Base-by-base conservation (phyloP, 2,888 invertebrate genomes). In the Argyresthia goedartella region DNA sequence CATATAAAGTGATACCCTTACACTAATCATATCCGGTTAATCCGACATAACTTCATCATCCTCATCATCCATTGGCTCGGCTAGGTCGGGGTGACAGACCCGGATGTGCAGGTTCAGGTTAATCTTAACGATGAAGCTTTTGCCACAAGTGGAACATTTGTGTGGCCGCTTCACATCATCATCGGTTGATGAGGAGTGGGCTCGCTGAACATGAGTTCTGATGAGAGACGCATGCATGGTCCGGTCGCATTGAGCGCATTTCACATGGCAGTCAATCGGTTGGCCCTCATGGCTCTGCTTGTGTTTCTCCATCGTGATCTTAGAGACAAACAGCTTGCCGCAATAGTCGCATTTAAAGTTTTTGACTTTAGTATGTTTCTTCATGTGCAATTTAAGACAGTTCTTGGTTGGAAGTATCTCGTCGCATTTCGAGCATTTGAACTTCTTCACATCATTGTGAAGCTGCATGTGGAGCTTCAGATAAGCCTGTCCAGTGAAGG, bases 21-120 rank as follows among this genome's bases (percentile, higher is more conserved):
- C 25, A 25, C 3, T 25, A 25, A 25, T 25, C 25, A 10, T 44
- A 9, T 44, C 14, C 9, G 39, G 8, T 47, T 51, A 53, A 57
- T 85, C 85, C 16, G 82, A 81, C 81, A 84, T 80, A 1, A 81
- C 79, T 49, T 82, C 82, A n/a, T 85, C 86, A 1, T 85, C 85
- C 0, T 55, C 55, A 3, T 85, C 86, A 11, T 85, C 86, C 51
- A 84, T 86, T 0, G 82, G 84, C 25, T 85, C 86, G 0, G 78
- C 86, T 1, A 86, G 61, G 55, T 86, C 86, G 0, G 86, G 86
- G 56, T 86, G 86, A 57, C 86, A 85, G 1, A 86, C 84, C 53
- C 86, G 60, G 56, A 85, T 84, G 56, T 86, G 86, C 4, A 86
- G 68, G 57, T 86, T 85, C 57, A 86, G 61, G 59, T 86, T 86